A percentile compares a stretch with the other conserved stretches of the same genome.
Evolutionary conservation across 1,140 invertebrate genomes (phyloP).

Genomic region (Neodiprion lecontei): DNA sequence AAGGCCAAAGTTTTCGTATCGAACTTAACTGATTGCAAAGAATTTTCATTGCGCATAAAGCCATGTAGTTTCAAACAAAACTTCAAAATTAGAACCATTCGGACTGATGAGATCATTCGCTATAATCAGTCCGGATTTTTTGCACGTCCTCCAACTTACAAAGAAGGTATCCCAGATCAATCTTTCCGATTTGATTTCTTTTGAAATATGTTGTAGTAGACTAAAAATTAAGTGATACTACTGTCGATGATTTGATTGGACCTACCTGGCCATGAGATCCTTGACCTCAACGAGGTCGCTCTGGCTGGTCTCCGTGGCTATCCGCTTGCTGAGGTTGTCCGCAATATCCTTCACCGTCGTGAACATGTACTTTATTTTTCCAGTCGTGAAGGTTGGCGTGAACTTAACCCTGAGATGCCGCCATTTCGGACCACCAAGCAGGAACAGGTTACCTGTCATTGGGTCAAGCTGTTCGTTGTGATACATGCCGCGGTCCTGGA

Average conservation of each 20-base stretch:
- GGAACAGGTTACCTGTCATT: slow-evolving; percentile 28
- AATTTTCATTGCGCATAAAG: not conserved
- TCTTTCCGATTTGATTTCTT: too few relatives aligned
- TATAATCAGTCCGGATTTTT: too few relatives aligned
- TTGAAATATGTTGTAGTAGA: too few relatives aligned
- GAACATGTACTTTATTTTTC: slow-evolving; percentile 38
- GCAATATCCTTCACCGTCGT: slow-evolving; percentile 28
- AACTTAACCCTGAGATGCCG: slow-evolving; percentile 54
- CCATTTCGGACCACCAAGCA: slow-evolving; percentile 49
- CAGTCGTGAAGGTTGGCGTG: slow-evolving; percentile 39
- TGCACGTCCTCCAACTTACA: too few relatives aligned
- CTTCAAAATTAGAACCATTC: not conserved
- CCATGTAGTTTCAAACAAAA: not conserved
- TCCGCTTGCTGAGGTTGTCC: slow-evolving; percentile 14
- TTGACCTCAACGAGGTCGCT: slow-evolving; percentile 25
- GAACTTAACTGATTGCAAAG: not conserved
- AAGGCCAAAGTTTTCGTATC: too few relatives aligned
- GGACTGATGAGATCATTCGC: too few relatives aligned
- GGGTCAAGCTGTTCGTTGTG: slow-evolving; percentile 22
- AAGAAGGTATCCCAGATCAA: too few relatives aligned
- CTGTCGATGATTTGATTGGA: slow-evolving; percentile 24
- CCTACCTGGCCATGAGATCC: slow-evolving; percentile 17
- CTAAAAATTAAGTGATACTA: not conserved
- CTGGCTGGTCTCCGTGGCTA: slow-evolving; percentile 12
- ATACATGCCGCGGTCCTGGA: slow-evolving; percentile 24